These are phyloP conservation scores for Morelia viridis DNA, from an alignment of 2,797 vertebrate genomes.

Conservation along the genomic window DNA sequence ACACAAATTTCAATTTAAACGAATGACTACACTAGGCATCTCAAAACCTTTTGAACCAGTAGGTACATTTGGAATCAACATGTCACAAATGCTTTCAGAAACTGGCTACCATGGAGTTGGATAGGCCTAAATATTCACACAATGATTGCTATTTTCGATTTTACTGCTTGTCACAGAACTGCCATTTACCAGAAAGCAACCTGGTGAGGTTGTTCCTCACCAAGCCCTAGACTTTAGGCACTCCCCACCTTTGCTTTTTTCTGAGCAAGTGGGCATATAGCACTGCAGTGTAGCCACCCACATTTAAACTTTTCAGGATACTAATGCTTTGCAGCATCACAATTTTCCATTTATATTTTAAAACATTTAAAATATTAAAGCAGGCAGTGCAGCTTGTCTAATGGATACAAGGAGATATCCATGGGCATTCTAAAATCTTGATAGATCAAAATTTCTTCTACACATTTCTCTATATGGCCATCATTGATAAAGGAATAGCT, in stretches of 20 bases:
- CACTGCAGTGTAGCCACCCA: too few relatives aligned
- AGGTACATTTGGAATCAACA: neutral
- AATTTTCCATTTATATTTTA: too few relatives aligned
- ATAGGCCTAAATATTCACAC: neutral
- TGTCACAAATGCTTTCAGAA: neutral
- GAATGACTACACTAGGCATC: neutral
- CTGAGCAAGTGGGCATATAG: neutral
- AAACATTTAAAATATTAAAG: neutral
- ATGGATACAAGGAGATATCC: neutral
- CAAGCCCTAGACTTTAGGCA: neutral
- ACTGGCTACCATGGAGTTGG: neutral
- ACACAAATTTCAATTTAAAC: neutral
- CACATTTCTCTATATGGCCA: neutral
- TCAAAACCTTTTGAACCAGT: neutral
- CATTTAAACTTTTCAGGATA: too few relatives aligned
- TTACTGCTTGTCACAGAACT: neutral
- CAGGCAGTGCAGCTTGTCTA: neutral
- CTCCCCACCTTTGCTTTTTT: neutral
- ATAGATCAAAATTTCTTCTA: neutral
- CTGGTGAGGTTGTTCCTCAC: neutral
- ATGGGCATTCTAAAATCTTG: neutral
- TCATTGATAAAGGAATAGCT: neutral
- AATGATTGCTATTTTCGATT: neutral
- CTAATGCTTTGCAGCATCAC: too few relatives aligned
- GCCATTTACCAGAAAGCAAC: neutral